Conservation (phyloP, 1,140 invertebrate species). For the Eumeta japonica region DNA sequence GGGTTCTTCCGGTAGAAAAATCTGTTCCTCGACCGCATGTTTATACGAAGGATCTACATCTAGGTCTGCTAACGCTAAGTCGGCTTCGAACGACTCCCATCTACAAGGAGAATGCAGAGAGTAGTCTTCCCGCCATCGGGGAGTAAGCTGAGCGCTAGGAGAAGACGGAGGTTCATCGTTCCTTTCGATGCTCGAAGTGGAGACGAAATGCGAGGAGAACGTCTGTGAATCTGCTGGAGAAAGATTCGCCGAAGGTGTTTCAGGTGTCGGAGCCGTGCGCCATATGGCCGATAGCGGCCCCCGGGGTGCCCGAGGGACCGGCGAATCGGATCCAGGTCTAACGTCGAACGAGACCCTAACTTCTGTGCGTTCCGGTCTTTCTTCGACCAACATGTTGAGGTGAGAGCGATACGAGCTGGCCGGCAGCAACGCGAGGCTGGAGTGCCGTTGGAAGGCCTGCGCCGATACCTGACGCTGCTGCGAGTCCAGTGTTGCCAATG, state of each 20-base stretch:
- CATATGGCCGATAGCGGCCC: conserved; percentile 41
- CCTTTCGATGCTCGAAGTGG: conserved; percentile 53
- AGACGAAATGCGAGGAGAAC: conserved; percentile 61
- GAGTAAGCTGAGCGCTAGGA: conserved; percentile 60
- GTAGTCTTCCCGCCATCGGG: conserved; percentile 53
- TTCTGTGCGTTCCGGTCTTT: conserved; percentile 38
- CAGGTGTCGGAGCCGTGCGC: conserved; percentile 57
- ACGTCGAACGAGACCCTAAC: conserved; percentile 52
- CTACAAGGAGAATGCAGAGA: conserved; percentile 44
- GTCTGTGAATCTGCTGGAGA: conserved; percentile 60
- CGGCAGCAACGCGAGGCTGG: conserved; percentile 39
- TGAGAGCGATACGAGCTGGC: conserved; percentile 50
- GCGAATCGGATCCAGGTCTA: conserved; percentile 33
- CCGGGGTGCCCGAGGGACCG: conserved; percentile 32
- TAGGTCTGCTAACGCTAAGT: conserved; percentile 50
- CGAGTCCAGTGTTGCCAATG: conserved; percentile 62
- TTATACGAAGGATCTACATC: conserved; percentile 54
- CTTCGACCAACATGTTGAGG: conserved; percentile 47
- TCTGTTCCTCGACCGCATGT: conserved; percentile 61
- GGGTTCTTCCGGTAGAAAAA: conserved; percentile 55
- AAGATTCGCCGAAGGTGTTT: conserved; percentile 61
- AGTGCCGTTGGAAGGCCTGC: conserved; percentile 50
- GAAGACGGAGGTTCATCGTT: conserved; percentile 47
- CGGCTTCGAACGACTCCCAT: conserved; percentile 58
- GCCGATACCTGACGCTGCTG: conserved; percentile 60